Percentiles rank a stretch among this genome's conserved stretches.
These are phyloP conservation scores for Tapirus terrestris DNA, from an alignment of 2,113 vertebrate species.

Conservation along the genomic window DNA sequence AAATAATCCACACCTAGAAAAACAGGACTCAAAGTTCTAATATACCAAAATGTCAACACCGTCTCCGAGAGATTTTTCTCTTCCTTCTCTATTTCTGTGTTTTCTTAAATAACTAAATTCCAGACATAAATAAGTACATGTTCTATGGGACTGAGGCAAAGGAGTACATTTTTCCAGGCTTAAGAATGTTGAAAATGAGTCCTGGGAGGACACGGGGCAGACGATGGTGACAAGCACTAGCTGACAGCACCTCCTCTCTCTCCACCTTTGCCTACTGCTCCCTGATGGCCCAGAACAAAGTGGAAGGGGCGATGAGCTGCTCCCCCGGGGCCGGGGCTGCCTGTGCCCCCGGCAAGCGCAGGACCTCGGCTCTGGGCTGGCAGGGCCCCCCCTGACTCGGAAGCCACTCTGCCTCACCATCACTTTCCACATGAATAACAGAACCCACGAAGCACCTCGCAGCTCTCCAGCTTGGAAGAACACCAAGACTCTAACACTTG, in stretches of 20 bases:
- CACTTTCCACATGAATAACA: background rate
- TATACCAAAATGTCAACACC: background rate
- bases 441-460: background rate
- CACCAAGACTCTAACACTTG: background rate
- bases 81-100: background rate
- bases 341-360: background rate
- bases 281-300: background rate
- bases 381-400: background rate
- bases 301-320: fast-evolving
- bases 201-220: background rate
- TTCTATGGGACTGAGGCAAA: background rate
- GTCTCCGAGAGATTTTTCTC: background rate
- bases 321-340: fast-evolving
- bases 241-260: background rate
- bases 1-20: background rate
- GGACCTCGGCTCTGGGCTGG: background rate
- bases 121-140: background rate
- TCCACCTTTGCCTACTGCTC: background rate
- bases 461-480: background rate
- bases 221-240: fast-evolving
- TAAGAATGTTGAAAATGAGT: background rate
- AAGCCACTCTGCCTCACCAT: background rate
- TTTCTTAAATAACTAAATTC: background rate
- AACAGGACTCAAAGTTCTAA: background rate
- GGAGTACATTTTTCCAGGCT: background rate